Base-by-base conservation (phyloP, 2,113 vertebrate species). In the Cochlearius cochlearius region DNA sequence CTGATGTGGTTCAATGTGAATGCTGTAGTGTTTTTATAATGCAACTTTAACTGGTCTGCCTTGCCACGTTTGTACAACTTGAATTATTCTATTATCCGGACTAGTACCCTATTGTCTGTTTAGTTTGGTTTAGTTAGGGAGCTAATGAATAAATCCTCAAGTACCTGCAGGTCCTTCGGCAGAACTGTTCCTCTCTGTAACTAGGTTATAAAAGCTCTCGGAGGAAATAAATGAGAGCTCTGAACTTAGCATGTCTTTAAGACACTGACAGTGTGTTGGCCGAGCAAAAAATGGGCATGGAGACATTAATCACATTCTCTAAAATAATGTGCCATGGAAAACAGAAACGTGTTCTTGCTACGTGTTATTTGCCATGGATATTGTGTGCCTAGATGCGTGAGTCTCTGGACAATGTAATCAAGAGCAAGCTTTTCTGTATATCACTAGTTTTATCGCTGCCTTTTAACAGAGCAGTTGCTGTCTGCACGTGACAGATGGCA, bases 321-420 rank as follows among this genome's bases (percentile, higher is more conserved):
- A 23, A 63, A 80, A 66, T n/a, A 39, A 25, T 14, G 11, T n/a
- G 34, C 60, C 0, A 0, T 75, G 45, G 74, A 29, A 77, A 76
- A 52, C 53, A 36, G 16, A 38, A 8, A 76, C 4, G 0, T 43
- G n/a, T 38, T 69, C 52, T 45, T 60, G 49, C 38, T 64, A 2
- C 8, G 0, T 59, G 56, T 29, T 71, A 3, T 38, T 68, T 73
- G 41, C 21, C 7, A 1, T 0, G 2, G 74, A 34, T 45, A 11
- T 64, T 68, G 3, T 43, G 45, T 82, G 74, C 62, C 67, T 49
- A 38, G 38, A 15, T n/a, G 4, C 1, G 2, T 8, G 26, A 27
- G 11, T 26, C 43, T 86, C n/a, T 85, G 83, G 9, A 23, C 18
- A 52, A 3, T 11, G 5, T 15, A n/a, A 55, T 69, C 5, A 13